Conservation (phyloP, 2,113 vertebrate species). For the Pipa parva region DNA sequence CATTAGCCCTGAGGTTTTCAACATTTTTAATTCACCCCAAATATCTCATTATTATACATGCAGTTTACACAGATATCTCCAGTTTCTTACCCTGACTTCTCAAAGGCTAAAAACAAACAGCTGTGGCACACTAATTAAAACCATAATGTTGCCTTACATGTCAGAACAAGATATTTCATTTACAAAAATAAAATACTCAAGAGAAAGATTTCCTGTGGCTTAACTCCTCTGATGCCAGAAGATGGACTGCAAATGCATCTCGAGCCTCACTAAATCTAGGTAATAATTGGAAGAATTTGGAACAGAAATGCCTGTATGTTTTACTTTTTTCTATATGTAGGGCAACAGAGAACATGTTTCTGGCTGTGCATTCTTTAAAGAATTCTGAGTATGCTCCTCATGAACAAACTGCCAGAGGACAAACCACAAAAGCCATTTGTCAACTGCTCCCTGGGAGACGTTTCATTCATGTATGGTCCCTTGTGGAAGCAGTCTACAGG, state of each 20-base stretch:
- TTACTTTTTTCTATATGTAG: no score
- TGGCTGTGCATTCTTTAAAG: neutral
- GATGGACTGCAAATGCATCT: neutral
- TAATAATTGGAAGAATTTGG: neutral
- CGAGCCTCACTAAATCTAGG: neutral
- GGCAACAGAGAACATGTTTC: neutral
- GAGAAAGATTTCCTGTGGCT: conserved; percentile 32
- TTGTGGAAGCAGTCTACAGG: neutral
- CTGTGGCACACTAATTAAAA: conserved; percentile 31
- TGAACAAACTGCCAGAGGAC: neutral
- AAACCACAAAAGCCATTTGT: conserved; percentile 13
- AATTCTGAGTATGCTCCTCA: conserved; percentile 9
- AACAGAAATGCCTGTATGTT: no score
- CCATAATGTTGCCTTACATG: conserved; percentile 32
- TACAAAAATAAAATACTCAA: conserved; percentile 34
- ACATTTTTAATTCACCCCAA: neutral
- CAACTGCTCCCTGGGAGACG: neutral
- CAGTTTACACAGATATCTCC: neutral
- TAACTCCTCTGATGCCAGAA: conserved; percentile 22
- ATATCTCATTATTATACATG: conserved; percentile 2
- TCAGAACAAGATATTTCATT: conserved; percentile 40
- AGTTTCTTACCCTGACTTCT: neutral
- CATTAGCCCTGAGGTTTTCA: conserved; percentile 5
- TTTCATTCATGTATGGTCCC: conserved; percentile 1
- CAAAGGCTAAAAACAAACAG: conserved; percentile 16